Evolutionary conservation across 1,140 invertebrate genomes (phyloP), one percentile per base, ranked within the genome.

Genomic region (Drosophila ironensis): DNA sequence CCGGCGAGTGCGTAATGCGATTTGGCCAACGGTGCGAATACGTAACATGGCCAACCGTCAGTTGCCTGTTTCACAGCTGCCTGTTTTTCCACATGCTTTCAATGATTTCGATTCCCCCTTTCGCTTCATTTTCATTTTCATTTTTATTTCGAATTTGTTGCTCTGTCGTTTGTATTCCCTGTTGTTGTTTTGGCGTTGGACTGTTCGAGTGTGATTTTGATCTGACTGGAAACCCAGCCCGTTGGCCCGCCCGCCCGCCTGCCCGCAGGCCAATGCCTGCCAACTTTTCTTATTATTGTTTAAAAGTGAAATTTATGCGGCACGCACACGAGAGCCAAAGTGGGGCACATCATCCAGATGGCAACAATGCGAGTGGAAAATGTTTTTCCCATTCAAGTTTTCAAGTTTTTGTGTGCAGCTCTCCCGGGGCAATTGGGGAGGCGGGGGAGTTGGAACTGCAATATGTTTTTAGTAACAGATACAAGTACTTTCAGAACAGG

Each of bases 211-310:
- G 41, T 38, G 40, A 64, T 69, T 72, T 51, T 59, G 63, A 78
- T 78, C 57, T 66, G 45, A 60, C 73, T 73, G 33, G 33, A 46
- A 63, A 54, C 52, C 37, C 48, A 57, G 45, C 25, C 73, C 14
- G 52, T 37, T 52, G 63, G 45, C 30, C 80, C n/a, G n/a, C n/a
- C n/a, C n/a, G n/a, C n/a, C n/a, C 46, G 46, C 73, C 45, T 69
- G 63, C 78, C 71, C 46, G 46, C 73, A 50, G 73, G 63, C 78
- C 71, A 73, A 77, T 61, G 57, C 35, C 73, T 66, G 52, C 51
- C 73, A 86, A 86, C 78, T 86, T 84, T 84, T 86, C 64, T 73
- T 86, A 78, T 84, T 84, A 78, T 78, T 78, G 64, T 73, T 64
- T 33, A 70, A 78, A 82, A 68, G 25, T 78, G 78, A 66, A 66